phyloP scores from a whole-genome alignment of 1,140 invertebrate genomes.

The Drosophila sucinea region DNA sequence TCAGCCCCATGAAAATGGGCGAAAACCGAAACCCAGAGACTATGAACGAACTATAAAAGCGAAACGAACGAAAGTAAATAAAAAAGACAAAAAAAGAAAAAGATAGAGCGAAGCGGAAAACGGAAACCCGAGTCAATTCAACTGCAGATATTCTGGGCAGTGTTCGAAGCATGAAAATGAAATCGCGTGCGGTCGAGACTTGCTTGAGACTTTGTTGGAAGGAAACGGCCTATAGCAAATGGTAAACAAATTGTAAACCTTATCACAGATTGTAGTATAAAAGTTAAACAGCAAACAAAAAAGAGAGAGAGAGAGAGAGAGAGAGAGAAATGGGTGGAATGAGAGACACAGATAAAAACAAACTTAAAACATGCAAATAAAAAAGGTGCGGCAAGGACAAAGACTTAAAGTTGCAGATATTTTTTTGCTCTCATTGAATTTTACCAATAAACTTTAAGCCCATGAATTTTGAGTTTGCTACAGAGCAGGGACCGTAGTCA shows the following conservation, averaged over 20 bases:
- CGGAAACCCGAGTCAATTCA: slow-evolving; percentile 20
- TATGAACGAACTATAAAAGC: slow-evolving; percentile 49
- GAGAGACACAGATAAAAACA: not conserved
- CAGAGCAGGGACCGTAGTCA: too few relatives aligned
- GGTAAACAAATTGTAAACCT: slow-evolving; percentile 57
- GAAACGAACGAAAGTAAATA: slow-evolving; percentile 35
- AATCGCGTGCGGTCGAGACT: slow-evolving; percentile 1
- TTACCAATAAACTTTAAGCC: not conserved
- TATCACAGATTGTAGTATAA: slow-evolving; percentile 34
- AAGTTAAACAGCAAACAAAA: not conserved
- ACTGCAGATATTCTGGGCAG: slow-evolving; percentile 3
- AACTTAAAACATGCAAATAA: not conserved
- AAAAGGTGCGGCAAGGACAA: not conserved
- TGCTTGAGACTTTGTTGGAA: slow-evolving; percentile 5
- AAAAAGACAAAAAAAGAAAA: slow-evolving; percentile 12
- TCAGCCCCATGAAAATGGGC: slow-evolving; percentile 56
- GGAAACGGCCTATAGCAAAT: slow-evolving; percentile 30
- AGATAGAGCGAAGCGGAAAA: slow-evolving; percentile 21
- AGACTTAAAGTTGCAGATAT: not conserved
- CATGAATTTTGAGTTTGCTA: too few relatives aligned
- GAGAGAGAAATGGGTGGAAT: not conserved
- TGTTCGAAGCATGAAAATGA: not conserved
- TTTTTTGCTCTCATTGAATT: not conserved
- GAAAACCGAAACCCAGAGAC: slow-evolving; percentile 15
- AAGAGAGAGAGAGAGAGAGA: slow-evolving; percentile 2